Base-by-base conservation (phyloP, 2,888 invertebrate species). In the Panopea generosa region DNA sequence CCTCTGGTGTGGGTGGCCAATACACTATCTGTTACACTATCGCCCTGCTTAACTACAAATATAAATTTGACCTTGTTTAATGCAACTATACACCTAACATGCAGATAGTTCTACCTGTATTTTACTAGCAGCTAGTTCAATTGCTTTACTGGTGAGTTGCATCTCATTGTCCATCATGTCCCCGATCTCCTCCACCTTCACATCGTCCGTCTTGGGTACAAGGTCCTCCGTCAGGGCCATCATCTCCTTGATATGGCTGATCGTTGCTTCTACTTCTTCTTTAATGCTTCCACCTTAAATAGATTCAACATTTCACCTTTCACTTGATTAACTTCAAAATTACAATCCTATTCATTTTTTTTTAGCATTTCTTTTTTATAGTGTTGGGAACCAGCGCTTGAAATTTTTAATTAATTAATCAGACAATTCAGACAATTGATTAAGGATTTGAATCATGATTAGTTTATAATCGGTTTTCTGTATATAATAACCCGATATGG, bases 91-190 rank as follows among this genome's bases (percentile, higher is more conserved):
- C n/a, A n/a, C n/a, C n/a, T n/a, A n/a, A n/a, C n/a, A n/a, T n/a
- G n/a, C n/a, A 27, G 52, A 59, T 20, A 43, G 38, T 0, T 18
- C 57, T 16, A 74, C 97, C 94, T 97, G 96, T 85, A 99, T 98
- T 93, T 95, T 96, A 50, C 94, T 94, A 0, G 97, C 97, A 27
- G 99, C 99, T 91, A 97, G 96, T 91, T 98, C 97, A 71, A 99
- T 99, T 11, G 98, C 98, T 87, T 95, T 95, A 91, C 98, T 98
- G 97, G 99, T 99, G 47, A 96, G 95, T 1, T 95, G 94, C 87
- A 99, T 95, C 93, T 99, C 99, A 74, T 95, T 95, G 90, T 99
- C 98, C 18, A 99, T 95, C 88, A 97, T 95, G 90, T 96, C 95
- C 4, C 95, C 97, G 43, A 97, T 94, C 73, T 93, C 92, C 61